Evolutionary conservation across 2,888 invertebrate species (phyloP).

Genomic region (Alloplasta piceator): DNA sequence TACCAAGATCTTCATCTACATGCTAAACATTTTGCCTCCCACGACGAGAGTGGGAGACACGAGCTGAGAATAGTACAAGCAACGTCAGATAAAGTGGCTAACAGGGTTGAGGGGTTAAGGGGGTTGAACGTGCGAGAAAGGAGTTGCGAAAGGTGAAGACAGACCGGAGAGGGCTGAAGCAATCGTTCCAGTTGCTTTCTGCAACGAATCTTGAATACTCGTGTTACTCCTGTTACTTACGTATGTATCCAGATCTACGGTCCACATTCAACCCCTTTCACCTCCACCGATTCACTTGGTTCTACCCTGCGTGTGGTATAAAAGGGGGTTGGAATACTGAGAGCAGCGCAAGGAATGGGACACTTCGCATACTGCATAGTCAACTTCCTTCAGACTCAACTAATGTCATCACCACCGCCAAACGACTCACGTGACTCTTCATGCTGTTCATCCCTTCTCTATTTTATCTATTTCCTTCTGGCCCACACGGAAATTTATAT

Average conservation of each 20-base stretch:
- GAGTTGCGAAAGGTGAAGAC: conserved; percentile 41
- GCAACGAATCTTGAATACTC: conserved; percentile 79
- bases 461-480: conserved; percentile 56
- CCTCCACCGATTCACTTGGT: conserved; percentile 27
- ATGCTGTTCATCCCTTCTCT: conserved; percentile 57
- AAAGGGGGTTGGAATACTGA: conserved; percentile 14
- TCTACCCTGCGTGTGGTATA: background rate
- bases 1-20: conserved; percentile 83
- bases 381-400: conserved; percentile 35
- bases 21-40: conserved; percentile 79
- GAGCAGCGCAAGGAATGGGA: conserved; percentile 12
- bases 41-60: conserved; percentile 11
- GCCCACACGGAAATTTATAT: too few species aligned
- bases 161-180: conserved; percentile 11
- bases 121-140: conserved; percentile 43
- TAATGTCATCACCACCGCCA: conserved; percentile 62
- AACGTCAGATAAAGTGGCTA: conserved; percentile 29
- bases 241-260: conserved; percentile 82
- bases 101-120: background rate
- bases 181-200: conserved; percentile 64
- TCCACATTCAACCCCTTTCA: conserved; percentile 56
- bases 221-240: conserved; percentile 81
- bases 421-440: conserved; percentile 61
- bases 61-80: conserved; percentile 19
- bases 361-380: conserved; percentile 42